Conservation (phyloP, 2,797 vertebrate species). For the Scomberomorus guttatus region DNA sequence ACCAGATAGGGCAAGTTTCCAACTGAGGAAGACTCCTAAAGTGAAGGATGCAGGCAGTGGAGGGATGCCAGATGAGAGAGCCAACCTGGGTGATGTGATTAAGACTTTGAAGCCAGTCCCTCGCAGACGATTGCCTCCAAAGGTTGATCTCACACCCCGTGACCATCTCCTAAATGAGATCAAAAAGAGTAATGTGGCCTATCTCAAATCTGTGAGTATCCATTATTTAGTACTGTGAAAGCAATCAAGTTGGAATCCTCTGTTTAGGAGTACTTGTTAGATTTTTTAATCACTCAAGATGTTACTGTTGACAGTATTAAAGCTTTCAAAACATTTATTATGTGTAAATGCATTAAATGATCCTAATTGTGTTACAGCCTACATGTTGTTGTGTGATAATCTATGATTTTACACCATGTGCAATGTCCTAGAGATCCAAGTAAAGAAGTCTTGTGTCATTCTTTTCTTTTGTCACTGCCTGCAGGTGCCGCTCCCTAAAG, state of each 20-base stretch:
- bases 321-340: background rate
- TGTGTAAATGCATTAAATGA: background rate
- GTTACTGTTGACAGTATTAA: background rate
- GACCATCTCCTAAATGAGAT: conserved; percentile 94
- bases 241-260: background rate
- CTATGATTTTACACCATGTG: background rate
- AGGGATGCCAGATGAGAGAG: conserved; percentile 80
- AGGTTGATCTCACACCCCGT: conserved; percentile 92
- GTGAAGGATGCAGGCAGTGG: conserved; percentile 55
- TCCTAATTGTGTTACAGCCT: background rate
- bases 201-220: conserved; percentile 93
- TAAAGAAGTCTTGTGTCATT: conserved; percentile 2
- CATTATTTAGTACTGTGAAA: background rate
- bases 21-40: conserved; percentile 80
- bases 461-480: conserved; percentile 38
- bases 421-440: background rate
- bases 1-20: conserved; percentile 70
- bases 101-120: conserved; percentile 95
- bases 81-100: conserved; percentile 93
- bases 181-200: conserved; percentile 94
- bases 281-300: background rate
- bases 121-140: conserved; percentile 89
- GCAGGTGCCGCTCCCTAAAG: conserved; percentile 95
- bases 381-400: background rate
- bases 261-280: background rate